Evolutionary conservation across 2,888 invertebrate species (phyloP).

Genomic region (Pristionchus fissidentatus): DNA sequence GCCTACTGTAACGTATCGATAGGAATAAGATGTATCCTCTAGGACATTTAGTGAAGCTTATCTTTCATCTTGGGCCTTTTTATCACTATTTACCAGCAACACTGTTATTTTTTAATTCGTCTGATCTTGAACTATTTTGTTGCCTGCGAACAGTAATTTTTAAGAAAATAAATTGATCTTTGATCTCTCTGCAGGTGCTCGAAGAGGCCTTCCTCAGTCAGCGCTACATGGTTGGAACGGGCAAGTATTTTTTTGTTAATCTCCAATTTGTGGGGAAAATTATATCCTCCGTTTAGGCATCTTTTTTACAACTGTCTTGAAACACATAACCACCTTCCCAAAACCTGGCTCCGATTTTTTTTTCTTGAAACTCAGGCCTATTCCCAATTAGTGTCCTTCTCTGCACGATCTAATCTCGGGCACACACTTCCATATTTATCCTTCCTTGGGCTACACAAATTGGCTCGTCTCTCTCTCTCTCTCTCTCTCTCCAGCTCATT

Average conservation of each 20-base stretch:
- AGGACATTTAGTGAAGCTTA: no score
- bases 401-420: slow-evolving; percentile 1
- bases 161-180: neutral
- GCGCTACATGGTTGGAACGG: slow-evolving; percentile 18
- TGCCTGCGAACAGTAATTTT: no score
- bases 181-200: neutral
- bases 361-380: no score
- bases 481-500: slow-evolving; percentile 7
- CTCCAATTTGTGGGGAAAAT: neutral
- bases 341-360: neutral
- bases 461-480: neutral
- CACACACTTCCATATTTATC: slow-evolving; percentile 7
- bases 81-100: no score
- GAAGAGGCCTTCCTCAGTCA: slow-evolving; percentile 6
- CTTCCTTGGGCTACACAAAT: neutral
- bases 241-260: neutral
- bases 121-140: no score
- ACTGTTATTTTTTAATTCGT: no score
- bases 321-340: no score
- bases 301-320: no score
- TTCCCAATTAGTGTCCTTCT: no score
- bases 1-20: neutral
- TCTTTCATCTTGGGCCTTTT: no score
- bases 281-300: no score
- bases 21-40: no score